Evolutionary conservation across 2,797 vertebrate genomes (phyloP).

Genomic region (Florisuga fusca): DNA sequence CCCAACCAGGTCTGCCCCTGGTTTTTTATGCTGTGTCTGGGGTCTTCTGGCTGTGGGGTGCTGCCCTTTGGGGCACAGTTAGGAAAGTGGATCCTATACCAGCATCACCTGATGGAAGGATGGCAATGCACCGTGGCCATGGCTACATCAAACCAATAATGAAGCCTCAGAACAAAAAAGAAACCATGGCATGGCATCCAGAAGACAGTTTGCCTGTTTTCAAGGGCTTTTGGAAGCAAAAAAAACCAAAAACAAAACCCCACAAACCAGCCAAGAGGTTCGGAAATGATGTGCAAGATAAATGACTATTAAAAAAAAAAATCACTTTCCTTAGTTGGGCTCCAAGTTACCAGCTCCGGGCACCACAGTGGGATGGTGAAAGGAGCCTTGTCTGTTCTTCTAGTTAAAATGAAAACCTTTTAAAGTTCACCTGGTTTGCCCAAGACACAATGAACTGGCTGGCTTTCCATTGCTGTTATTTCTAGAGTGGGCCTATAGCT

Average conservation of each 20-base stretch:
- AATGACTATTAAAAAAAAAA: background rate
- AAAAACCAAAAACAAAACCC: background rate
- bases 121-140: background rate
- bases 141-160: background rate
- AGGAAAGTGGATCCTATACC: background rate
- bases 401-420: background rate
- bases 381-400: background rate
- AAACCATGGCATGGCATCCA: background rate
- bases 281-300: background rate
- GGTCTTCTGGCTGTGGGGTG: background rate
- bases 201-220: background rate
- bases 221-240: background rate
- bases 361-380: background rate
- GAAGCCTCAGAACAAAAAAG: background rate
- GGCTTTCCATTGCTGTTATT: slow-evolving; percentile 24
- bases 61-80: background rate
- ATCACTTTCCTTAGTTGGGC: background rate
- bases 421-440: background rate
- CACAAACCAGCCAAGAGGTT: background rate
- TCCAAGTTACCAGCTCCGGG: background rate
- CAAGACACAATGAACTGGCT: background rate
- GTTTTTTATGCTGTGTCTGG: fast-evolving
- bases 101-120: background rate
- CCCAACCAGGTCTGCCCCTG: background rate
- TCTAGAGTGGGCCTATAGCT: slow-evolving; percentile 33